Conservation (phyloP, 2,888 invertebrate genomes). For the Orchesella flavescens region DNA sequence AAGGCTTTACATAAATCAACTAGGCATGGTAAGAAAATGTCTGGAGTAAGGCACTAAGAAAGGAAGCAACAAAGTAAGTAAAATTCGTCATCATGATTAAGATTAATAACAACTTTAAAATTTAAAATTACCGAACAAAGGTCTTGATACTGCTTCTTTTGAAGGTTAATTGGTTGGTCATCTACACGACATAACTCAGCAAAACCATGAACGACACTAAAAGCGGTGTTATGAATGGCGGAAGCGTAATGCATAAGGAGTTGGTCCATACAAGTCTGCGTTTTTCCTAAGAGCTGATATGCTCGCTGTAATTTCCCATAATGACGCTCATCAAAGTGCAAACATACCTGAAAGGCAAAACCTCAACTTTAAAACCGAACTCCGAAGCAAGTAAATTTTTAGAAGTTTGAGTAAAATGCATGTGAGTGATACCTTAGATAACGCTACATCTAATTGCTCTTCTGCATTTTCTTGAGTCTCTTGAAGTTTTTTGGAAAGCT, state of each 20-base stretch:
- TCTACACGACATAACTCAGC: conserved; percentile 76
- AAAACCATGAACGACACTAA: conserved; percentile 78
- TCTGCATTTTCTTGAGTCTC: conserved; percentile 93
- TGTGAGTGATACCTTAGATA: conserved; percentile 80
- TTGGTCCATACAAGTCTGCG: conserved; percentile 94
- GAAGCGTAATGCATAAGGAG: conserved; percentile 95
- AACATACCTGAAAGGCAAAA: conserved; percentile 76
- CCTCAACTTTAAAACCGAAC: no score
- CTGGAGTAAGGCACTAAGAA: conserved; percentile 77
- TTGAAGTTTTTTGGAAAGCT: conserved; percentile 88
- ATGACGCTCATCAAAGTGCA: conserved; percentile 84
- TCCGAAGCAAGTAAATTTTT: background rate
- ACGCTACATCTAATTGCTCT: conserved; percentile 89
- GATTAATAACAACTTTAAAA: no score
- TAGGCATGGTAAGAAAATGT: conserved; percentile 83
- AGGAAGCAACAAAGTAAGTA: conserved; percentile 6
- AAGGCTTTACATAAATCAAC: conserved; percentile 90
- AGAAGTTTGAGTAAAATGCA: background rate
- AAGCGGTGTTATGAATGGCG: conserved; percentile 88
- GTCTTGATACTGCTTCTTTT: conserved; percentile 85
- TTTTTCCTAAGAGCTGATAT: conserved; percentile 91
- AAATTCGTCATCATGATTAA: no score
- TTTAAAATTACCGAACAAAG: conserved; percentile 80
- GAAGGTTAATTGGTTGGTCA: conserved; percentile 76
- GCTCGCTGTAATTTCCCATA: conserved; percentile 91